phyloP scores from a whole-genome alignment of 1,140 invertebrate genomes.

The Bombus superbus region DNA sequence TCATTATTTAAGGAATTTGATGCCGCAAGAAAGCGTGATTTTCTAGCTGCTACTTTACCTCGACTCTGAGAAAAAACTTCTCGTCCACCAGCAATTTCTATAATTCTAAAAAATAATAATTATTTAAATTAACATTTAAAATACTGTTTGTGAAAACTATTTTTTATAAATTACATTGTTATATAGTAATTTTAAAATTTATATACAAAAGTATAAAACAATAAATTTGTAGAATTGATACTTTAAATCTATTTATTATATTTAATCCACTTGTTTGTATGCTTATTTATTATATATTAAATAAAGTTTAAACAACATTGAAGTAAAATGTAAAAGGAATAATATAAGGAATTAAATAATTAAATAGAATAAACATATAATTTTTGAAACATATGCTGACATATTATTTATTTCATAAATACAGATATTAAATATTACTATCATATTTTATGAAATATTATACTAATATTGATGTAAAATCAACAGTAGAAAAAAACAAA shows the following conservation, averaged over 20 bases:
- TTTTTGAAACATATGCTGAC: neutral
- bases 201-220: neutral
- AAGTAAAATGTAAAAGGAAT: slow-evolving; percentile 1
- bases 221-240: neutral
- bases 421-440: neutral
- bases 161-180: neutral
- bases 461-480: neutral
- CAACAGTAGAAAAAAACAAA: neutral
- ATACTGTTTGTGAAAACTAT: neutral
- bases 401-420: neutral
- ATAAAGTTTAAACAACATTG: neutral
- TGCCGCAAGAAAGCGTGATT: slow-evolving; percentile 86
- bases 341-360: neutral
- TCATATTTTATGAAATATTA: neutral
- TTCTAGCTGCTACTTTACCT: slow-evolving; percentile 88
- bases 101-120: slow-evolving; percentile 86
- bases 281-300: neutral
- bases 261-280: neutral
- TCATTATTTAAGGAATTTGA: slow-evolving; percentile 83
- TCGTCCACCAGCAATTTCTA: slow-evolving; percentile 93
- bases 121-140: neutral
- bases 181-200: neutral
- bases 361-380: neutral
- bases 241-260: slow-evolving; percentile 1
- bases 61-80: slow-evolving; percentile 93